A percentile compares a stretch with the other conserved stretches of the same genome.
Conservation (phyloP, 2,888 invertebrate genomes). For the Chymomyza fuscimana region DNA sequence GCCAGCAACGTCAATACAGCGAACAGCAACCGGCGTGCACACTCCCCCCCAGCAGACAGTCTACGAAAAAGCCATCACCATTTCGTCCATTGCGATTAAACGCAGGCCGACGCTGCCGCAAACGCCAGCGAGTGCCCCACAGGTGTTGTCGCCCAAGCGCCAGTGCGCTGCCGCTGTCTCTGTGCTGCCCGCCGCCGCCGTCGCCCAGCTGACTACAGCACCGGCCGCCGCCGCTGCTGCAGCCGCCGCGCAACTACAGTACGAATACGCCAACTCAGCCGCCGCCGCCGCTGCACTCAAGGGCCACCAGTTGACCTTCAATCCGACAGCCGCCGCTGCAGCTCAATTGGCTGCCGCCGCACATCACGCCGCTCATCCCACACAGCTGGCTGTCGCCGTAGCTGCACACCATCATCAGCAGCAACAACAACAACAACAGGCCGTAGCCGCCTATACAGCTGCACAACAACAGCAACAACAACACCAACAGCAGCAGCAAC, state of each 20-base stretch:
- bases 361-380: constrained; percentile 69
- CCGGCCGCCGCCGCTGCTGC: constrained; percentile 76
- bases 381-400: constrained; percentile 73
- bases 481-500: constrained; percentile 16
- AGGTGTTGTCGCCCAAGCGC: constrained; percentile 81
- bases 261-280: constrained; percentile 79
- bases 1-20: constrained; percentile 21
- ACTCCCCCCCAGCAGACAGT: constrained; percentile 73
- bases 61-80: constrained; percentile 80
- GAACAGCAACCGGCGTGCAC: constrained; percentile 33
- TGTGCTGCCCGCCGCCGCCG: constrained; percentile 74
- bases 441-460: constrained; percentile 26
- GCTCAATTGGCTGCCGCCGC: constrained; percentile 57
- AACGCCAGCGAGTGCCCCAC: constrained; percentile 81
- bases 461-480: constrained; percentile 35
- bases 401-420: constrained; percentile 72
- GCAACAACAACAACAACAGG: constrained; percentile 42
- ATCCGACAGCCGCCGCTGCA: constrained; percentile 62
- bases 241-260: constrained; percentile 62
- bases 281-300: constrained; percentile 74
- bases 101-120: constrained; percentile 81
- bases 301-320: constrained; percentile 72
- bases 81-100: constrained; percentile 81
- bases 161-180: constrained; percentile 80
- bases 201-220: constrained; percentile 50